Evolutionary conservation across 2,113 vertebrate genomes (phyloP).

Genomic region (Typhlomys cinereus): DNA sequence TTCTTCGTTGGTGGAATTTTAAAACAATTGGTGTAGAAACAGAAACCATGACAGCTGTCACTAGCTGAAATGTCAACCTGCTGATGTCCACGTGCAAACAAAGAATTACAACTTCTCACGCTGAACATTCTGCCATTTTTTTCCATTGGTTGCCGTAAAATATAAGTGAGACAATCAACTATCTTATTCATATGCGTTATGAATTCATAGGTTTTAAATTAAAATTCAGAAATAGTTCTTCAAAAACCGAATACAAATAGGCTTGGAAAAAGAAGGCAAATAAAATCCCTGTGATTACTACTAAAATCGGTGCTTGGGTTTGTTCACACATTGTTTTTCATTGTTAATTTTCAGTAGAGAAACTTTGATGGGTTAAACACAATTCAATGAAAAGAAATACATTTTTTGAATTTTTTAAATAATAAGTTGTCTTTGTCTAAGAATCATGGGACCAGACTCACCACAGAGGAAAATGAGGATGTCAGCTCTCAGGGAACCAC

Average conservation of each 20-base stretch:
- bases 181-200: background rate
- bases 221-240: background rate
- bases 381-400: background rate
- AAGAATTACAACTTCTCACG: background rate
- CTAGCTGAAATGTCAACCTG: background rate
- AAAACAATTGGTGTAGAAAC: background rate
- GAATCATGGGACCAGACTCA: background rate
- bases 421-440: background rate
- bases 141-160: constrained; percentile 13
- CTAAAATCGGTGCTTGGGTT: background rate
- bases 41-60: background rate
- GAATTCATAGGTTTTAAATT: constrained; percentile 2
- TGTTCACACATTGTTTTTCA: background rate
- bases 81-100: background rate
- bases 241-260: constrained; percentile 9
- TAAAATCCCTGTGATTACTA: background rate
- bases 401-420: background rate
- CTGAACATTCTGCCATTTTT: background rate
- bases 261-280: background rate
- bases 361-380: background rate
- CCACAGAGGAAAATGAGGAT: constrained; percentile 40
- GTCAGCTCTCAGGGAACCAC: background rate
- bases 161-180: background rate
- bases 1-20: background rate
- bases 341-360: background rate